phyloP scores from a whole-genome alignment of 2,113 vertebrate genomes.

The Scolopax mira region DNA sequence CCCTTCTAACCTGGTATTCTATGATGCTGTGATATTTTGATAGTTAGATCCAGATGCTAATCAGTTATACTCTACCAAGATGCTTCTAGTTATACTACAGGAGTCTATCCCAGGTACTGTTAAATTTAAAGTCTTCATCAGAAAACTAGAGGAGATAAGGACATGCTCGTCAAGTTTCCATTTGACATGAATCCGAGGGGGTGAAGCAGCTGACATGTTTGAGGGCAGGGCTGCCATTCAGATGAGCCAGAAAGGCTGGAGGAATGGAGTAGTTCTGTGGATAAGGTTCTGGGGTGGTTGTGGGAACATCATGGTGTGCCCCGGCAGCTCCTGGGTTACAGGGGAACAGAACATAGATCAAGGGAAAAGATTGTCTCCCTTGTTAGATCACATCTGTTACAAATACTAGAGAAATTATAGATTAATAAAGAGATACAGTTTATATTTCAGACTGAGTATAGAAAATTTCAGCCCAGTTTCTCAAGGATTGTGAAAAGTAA shows the following conservation, averaged over 20 bases:
- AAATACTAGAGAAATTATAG: background rate
- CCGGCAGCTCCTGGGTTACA: background rate
- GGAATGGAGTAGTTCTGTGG: background rate
- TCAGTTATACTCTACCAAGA: background rate
- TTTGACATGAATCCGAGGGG: background rate
- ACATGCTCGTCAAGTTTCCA: background rate
- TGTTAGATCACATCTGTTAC: background rate
- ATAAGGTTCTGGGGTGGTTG: background rate
- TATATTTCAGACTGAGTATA: background rate
- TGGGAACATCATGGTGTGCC: background rate
- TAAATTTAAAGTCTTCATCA: background rate
- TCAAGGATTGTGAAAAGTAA: background rate
- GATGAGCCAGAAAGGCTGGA: background rate
- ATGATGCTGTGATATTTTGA: background rate
- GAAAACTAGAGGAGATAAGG: background rate
- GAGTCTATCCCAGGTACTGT: background rate
- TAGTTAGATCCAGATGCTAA: background rate
- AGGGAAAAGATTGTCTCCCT: background rate
- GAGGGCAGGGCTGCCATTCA: background rate
- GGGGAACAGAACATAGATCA: background rate
- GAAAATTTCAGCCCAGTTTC: background rate
- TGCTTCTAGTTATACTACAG: background rate
- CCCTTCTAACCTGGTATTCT: background rate
- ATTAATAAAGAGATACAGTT: too few species aligned
- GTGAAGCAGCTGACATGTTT: background rate